Evolutionary conservation across 2,113 vertebrate species (phyloP).

Genomic region (Odontesthes bonariensis): DNA sequence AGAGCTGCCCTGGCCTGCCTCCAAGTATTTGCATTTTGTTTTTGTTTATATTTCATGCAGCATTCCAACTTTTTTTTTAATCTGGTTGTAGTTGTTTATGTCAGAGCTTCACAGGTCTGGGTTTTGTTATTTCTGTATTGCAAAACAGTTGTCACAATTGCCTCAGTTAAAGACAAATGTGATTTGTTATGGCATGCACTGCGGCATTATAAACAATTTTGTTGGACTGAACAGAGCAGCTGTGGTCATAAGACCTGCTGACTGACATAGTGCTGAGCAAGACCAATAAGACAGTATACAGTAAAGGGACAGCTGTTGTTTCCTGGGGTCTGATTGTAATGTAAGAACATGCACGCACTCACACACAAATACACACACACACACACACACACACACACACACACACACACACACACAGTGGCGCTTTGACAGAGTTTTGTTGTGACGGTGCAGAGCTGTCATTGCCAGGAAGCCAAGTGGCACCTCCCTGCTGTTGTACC

Average conservation of each 20-base stretch:
- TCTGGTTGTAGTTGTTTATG: conserved; percentile 7
- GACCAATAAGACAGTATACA: conserved; percentile 28
- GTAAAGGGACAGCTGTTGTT: conserved; percentile 60
- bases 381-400: conserved; percentile 3
- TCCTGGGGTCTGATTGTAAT: conserved; percentile 44
- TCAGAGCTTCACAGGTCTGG: neutral
- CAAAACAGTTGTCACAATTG: conserved; percentile 9
- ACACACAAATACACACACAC: conserved; percentile 7
- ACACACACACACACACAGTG: conserved; percentile 7
- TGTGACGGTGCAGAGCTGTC: conserved; percentile 49
- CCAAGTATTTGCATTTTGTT: too few species aligned
- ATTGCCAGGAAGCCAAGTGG: conserved; percentile 51
- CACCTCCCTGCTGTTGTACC: conserved; percentile 44
- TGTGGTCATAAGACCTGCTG: conserved; percentile 58
- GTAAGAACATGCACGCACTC: conserved; percentile 8
- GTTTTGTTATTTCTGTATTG: conserved; percentile 5
- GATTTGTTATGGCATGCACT: conserved; percentile 17
- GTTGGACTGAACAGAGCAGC: conserved; percentile 30
- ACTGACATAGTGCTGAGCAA: conserved; percentile 49
- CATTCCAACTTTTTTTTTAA: neutral
- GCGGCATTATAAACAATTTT: conserved; percentile 15
- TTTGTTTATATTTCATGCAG: too few species aligned
- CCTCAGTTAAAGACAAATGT: conserved; percentile 17
- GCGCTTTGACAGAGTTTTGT: conserved; percentile 39
- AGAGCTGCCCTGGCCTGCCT: too few species aligned